A percentile compares a stretch with the other conserved stretches of the same genome.
phyloP scores from a whole-genome alignment of 2,888 invertebrate genomes.

The Sesamia inferens region DNA sequence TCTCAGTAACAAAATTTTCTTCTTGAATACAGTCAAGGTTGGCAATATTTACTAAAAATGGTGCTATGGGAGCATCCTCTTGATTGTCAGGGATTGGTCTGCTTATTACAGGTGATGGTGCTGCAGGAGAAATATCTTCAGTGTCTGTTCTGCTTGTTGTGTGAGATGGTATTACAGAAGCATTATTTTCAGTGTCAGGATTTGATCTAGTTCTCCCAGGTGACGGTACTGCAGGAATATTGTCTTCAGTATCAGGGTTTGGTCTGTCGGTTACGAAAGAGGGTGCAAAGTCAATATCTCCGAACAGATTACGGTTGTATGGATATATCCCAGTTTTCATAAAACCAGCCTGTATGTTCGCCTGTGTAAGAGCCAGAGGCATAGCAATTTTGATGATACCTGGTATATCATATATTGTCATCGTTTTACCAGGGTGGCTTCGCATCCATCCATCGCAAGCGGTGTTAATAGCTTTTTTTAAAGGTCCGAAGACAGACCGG shows the following conservation, averaged over 20 bases:
- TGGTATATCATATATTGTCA: conserved; percentile 19
- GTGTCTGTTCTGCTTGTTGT: too few species aligned
- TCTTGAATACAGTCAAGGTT: too few species aligned
- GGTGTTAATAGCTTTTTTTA: conserved; percentile 12
- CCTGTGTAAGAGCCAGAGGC: neutral
- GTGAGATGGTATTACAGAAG: neutral
- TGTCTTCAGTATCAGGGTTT: neutral
- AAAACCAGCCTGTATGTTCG: conserved; percentile 13
- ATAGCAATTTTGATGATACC: conserved; percentile 9
- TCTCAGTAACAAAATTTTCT: neutral
- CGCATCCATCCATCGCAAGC: conserved; percentile 12
- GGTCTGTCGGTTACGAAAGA: conserved; percentile 7
- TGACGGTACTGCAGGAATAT: neutral
- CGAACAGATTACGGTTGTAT: conserved; percentile 6
- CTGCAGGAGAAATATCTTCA: neutral
- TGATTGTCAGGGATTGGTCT: too few species aligned
- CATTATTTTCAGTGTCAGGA: neutral
- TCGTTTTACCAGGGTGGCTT: neutral
- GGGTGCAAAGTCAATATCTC: conserved; percentile 3
- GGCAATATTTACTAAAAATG: too few species aligned
- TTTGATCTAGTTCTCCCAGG: neutral
- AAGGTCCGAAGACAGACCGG: conserved; percentile 8
- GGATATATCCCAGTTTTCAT: conserved; percentile 5
- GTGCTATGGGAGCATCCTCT: too few species aligned
- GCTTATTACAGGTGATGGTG: neutral